phyloP scores from a whole-genome alignment of 2,113 vertebrate genomes.

The Fulmarus glacialis region DNA sequence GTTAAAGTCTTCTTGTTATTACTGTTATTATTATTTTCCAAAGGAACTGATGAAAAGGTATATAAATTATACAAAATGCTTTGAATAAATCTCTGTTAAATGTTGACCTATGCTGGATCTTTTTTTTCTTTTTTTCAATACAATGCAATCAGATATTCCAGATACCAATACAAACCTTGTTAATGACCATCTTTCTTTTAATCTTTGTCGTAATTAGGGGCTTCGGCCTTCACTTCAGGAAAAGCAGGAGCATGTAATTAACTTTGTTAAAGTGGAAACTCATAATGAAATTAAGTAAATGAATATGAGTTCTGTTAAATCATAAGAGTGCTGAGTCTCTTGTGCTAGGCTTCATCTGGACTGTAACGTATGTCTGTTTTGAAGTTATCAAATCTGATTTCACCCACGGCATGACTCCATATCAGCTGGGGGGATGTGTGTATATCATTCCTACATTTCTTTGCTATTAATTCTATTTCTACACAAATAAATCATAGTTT shows the following conservation, averaged over 20 bases:
- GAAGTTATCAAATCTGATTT: background rate
- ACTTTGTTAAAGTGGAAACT: background rate
- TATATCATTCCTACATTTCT: background rate
- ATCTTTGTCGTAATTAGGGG: background rate
- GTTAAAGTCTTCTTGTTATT: background rate
- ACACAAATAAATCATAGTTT: background rate
- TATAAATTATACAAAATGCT: background rate
- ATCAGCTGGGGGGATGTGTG: background rate
- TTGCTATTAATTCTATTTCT: background rate
- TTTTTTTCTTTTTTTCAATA: background rate
- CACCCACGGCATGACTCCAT: background rate
- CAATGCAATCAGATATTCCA: background rate
- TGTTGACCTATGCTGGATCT: background rate
- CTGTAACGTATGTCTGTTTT: background rate
- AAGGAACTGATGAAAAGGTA: background rate
- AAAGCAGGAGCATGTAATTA: background rate
- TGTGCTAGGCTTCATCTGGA: background rate
- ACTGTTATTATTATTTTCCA: background rate
- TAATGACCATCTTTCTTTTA: background rate
- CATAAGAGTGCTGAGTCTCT: background rate
- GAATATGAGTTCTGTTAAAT: background rate
- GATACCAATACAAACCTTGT: background rate
- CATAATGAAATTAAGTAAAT: background rate
- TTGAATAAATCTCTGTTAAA: background rate
- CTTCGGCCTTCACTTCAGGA: background rate